A percentile compares a stretch with the other conserved stretches of the same genome.
Evolutionary conservation across 2,113 vertebrate species (phyloP).

Genomic region (Phodopus roborovskii): DNA sequence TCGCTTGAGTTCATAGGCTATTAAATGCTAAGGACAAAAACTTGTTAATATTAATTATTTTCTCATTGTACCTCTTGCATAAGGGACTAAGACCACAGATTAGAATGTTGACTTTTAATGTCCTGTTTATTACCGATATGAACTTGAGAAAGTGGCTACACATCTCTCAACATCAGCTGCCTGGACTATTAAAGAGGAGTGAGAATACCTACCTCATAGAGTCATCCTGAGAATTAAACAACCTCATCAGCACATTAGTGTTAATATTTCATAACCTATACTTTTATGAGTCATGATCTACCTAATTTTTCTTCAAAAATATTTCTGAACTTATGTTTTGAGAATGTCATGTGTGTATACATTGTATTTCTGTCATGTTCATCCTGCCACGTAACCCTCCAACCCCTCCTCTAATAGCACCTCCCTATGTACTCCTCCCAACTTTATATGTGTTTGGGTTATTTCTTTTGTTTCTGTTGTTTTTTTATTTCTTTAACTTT

Average conservation of each 20-base stretch:
- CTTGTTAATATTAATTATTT: background rate
- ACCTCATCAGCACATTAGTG: background rate
- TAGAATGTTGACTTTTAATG: background rate
- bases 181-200: background rate
- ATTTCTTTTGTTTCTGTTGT: background rate
- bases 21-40: background rate
- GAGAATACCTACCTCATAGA: background rate
- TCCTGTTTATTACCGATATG: background rate
- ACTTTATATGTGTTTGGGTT: too few relatives aligned
- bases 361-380: background rate
- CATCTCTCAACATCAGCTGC: background rate
- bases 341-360: too few relatives aligned
- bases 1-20: background rate
- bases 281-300: conserved; percentile 31
- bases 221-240: conserved; percentile 6
- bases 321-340: background rate
- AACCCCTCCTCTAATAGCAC: background rate
- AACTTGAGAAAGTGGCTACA: background rate
- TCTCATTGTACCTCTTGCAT: background rate
- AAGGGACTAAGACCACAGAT: background rate
- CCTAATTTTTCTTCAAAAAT: background rate
- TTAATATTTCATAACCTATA: conserved; percentile 30
- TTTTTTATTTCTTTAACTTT: background rate
- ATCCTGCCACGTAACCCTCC: background rate
- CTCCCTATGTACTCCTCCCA: background rate